Evolutionary conservation across 2,797 vertebrate species (phyloP).

Genomic region (Melanotaenia boesemani): DNA sequence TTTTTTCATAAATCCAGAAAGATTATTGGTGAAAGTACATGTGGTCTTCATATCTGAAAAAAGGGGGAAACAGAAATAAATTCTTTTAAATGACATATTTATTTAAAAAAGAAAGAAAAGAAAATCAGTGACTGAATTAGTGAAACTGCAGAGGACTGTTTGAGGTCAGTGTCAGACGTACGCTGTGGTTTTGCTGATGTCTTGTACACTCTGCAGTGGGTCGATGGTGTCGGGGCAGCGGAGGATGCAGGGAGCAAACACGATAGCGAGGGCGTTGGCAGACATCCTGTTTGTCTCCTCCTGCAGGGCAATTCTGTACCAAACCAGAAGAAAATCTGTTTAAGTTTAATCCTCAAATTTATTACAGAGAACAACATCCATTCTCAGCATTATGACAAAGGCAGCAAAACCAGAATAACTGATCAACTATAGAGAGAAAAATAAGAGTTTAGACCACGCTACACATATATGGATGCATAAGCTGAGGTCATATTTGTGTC

Average conservation of each 20-base stretch:
- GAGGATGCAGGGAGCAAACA: constrained; percentile 97
- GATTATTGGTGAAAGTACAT: neutral
- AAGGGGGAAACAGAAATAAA: neutral
- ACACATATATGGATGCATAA: neutral
- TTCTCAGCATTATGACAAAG: neutral
- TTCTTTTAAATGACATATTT: neutral
- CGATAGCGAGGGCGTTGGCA: constrained; percentile 95
- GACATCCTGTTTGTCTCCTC: constrained; percentile 99
- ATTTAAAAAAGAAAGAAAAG: neutral
- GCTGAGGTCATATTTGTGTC: neutral
- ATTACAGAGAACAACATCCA: neutral
- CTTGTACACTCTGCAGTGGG: constrained; percentile 95
- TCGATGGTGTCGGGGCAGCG: constrained; percentile 95
- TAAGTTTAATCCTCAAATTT: constrained; percentile 12
- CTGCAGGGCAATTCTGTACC: constrained; percentile 91
- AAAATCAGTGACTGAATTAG: neutral
- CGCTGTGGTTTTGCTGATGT: constrained; percentile 98
- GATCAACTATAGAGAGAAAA: neutral
- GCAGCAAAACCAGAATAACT: neutral
- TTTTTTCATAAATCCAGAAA: neutral
- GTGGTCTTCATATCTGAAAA: neutral
- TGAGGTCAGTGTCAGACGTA: constrained; percentile 72
- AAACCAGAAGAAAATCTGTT: constrained; percentile 10
- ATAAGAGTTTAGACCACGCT: neutral
- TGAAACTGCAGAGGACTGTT: neutral